Evolutionary conservation across 92 coral and sea anemone species (phyloP).

Genomic region (Actinostola sp.): DNA sequence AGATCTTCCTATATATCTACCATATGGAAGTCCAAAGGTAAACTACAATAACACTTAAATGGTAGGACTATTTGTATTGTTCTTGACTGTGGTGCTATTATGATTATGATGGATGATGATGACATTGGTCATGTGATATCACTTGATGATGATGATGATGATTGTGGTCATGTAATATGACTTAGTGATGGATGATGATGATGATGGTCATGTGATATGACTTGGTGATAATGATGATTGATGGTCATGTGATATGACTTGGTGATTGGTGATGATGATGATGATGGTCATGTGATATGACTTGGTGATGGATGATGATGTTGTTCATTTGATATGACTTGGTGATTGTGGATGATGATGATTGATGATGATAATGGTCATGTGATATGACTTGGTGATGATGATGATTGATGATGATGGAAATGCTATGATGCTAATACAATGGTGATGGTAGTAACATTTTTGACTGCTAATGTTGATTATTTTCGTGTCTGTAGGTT

Average conservation of each 20-base stretch:
- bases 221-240: background rate
- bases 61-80: background rate
- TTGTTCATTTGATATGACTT: too few relatives aligned
- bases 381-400: background rate
- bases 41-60: background rate
- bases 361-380: background rate
- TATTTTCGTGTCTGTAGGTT: constrained; percentile 48
- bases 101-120: background rate
- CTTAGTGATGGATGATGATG: background rate
- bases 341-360: constrained; percentile 2
- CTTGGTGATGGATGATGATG: constrained; percentile 15
- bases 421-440: background rate
- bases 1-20: constrained; percentile 89
- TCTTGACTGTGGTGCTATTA: background rate
- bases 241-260: too few relatives aligned
- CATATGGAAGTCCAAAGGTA: constrained; percentile 98
- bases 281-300: background rate
- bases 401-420: background rate
- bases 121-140: background rate
- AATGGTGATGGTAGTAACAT: background rate
- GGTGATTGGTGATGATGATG: constrained; percentile 2
- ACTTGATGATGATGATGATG: background rate
- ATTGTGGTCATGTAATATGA: background rate
- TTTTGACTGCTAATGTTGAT: background rate
- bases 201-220: background rate